phyloP scores from a whole-genome alignment of 2,797 vertebrate species.

The Psittacula echo region DNA sequence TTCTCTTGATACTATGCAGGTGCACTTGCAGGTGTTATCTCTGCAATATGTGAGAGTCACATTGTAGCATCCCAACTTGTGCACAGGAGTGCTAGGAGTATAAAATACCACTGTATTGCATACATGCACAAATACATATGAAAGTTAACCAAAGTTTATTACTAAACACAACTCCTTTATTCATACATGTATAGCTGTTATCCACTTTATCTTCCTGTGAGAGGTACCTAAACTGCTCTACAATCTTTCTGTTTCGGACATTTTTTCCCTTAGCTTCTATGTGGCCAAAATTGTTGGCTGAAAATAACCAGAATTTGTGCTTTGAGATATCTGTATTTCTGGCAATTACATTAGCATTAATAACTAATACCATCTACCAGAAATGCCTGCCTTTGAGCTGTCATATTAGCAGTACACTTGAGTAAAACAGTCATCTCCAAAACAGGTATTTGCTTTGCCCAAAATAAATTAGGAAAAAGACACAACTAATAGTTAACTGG shows the following conservation, averaged over 20 bases:
- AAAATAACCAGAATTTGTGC: neutral
- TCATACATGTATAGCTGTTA: neutral
- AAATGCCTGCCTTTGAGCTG: neutral
- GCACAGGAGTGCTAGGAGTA: neutral
- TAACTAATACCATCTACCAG: neutral
- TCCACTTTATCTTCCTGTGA: neutral
- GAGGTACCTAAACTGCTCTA: neutral
- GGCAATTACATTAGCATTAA: neutral
- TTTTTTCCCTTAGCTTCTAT: neutral
- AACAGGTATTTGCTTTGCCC: neutral
- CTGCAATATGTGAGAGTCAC: neutral
- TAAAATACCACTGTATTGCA: neutral
- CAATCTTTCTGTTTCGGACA: neutral
- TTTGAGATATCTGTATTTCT: neutral
- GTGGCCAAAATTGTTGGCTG: neutral
- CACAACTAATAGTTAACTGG: neutral
- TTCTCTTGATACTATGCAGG: constrained; percentile 43
- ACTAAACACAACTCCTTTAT: neutral
- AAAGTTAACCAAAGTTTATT: neutral
- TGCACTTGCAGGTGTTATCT: constrained; percentile 52
- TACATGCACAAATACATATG: fast-evolving
- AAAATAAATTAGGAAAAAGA: neutral
- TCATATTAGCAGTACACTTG: neutral
- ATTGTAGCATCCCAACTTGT: neutral
- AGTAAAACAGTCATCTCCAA: neutral